A percentile compares a stretch with the other conserved stretches of the same genome.
phyloP scores from a whole-genome alignment of 1,140 invertebrate species.

The Bombus breviceps region DNA sequence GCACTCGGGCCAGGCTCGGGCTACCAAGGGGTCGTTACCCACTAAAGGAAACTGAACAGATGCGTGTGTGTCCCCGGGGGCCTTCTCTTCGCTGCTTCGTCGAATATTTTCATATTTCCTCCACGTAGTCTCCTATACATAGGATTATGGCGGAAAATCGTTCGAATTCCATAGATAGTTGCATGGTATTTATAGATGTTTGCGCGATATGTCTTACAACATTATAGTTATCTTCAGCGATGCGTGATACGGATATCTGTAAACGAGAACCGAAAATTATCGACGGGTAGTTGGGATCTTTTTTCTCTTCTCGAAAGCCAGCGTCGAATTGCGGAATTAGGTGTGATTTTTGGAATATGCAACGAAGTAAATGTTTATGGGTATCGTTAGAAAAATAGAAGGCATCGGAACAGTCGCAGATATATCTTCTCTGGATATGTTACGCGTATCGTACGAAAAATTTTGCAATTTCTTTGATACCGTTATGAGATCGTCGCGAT shows the following conservation, averaged over 20 bases:
- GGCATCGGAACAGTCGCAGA: too few species aligned
- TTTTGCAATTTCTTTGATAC: too few species aligned
- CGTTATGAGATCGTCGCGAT: too few species aligned
- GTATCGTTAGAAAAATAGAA: too few species aligned
- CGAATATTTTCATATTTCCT: constrained; percentile 22
- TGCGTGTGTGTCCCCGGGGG: not conserved
- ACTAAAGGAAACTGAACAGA: constrained; percentile 38
- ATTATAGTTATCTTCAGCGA: not conserved
- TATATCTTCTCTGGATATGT: too few species aligned
- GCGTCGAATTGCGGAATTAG: too few species aligned
- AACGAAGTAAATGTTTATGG: too few species aligned
- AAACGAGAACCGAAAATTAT: not conserved
- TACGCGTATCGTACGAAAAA: too few species aligned
- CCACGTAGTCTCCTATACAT: not conserved
- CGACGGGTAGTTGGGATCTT: too few species aligned
- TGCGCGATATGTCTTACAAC: constrained; percentile 3
- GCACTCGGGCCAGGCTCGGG: not conserved
- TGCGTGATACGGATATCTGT: not conserved
- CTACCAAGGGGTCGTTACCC: constrained; percentile 16
- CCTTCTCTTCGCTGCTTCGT: not conserved
- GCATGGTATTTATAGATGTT: constrained; percentile 21
- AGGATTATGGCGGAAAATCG: constrained; percentile 10
- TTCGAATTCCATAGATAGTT: constrained; percentile 22
- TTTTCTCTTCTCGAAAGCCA: too few species aligned
- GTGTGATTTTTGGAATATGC: too few species aligned